These are phyloP conservation scores for Reticulitermes lucifugus DNA, from an alignment of 2,888 invertebrate species.

Conservation along the genomic window DNA sequence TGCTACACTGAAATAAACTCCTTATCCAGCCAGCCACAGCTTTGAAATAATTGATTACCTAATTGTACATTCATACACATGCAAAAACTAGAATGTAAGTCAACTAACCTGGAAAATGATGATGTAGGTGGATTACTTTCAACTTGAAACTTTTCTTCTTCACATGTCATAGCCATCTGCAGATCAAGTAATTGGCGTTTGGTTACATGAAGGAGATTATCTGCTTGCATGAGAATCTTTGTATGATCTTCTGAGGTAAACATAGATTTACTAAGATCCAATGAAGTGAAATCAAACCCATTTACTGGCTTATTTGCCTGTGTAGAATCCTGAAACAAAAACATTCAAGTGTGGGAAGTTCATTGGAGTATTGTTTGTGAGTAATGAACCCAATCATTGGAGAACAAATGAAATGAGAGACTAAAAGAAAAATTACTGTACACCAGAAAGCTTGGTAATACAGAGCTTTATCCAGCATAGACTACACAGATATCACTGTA, in stretches of 20 bases:
- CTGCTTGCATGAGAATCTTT: neutral
- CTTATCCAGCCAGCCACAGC: no score
- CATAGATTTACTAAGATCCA: neutral
- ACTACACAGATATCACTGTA: no score
- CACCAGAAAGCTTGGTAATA: no score
- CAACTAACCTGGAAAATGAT: constrained; percentile 7
- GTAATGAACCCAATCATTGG: no score
- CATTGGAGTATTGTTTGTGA: no score
- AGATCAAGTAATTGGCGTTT: constrained; percentile 9
- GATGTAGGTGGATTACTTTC: neutral
- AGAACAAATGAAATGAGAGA: no score
- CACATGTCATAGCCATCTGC: neutral
- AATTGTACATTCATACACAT: no score
- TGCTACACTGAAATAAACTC: no score
- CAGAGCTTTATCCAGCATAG: no score
- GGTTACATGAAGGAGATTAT: neutral
- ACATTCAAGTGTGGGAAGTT: neutral
- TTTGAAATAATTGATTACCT: no score
- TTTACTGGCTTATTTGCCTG: neutral
- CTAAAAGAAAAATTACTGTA: no score
- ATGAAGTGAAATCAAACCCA: neutral
- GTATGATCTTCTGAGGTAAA: neutral
- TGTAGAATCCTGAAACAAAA: constrained; percentile 4
- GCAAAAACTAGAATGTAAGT: no score
- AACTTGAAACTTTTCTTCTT: neutral